phyloP scores from a whole-genome alignment of 2,888 invertebrate genomes.

The Brachyptera putata region DNA sequence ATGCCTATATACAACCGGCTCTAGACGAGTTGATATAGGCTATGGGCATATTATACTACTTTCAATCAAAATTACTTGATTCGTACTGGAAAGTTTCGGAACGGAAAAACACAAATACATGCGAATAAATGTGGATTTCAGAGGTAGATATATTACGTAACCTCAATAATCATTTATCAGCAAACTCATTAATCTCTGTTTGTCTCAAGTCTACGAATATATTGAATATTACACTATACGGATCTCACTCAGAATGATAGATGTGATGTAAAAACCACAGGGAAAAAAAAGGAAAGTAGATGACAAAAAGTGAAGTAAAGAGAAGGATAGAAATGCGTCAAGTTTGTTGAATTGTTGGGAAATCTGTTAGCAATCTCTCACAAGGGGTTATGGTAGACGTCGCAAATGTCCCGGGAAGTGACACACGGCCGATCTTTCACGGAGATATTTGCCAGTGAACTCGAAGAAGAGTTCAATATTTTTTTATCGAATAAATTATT shows the following conservation, averaged over 20 bases:
- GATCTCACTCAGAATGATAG: background rate
- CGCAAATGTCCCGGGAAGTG: background rate
- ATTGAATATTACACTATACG: background rate
- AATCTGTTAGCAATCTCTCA: background rate
- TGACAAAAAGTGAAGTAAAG: background rate
- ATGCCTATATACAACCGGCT: no score
- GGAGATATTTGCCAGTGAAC: background rate
- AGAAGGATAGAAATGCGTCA: background rate
- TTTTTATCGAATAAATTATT: background rate
- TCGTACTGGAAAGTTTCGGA: no score
- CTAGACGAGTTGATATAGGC: no score
- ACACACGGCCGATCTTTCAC: background rate
- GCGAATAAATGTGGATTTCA: background rate
- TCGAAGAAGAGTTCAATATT: background rate
- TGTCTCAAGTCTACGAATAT: background rate
- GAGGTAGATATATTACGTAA: no score
- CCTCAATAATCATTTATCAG: background rate
- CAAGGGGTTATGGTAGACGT: background rate
- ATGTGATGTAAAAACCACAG: background rate
- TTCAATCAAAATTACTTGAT: no score
- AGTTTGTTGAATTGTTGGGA: background rate
- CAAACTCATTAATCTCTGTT: background rate
- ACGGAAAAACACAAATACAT: background rate
- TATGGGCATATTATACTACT: no score
- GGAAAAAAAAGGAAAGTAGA: no score